A percentile compares a stretch with the other conserved stretches of the same genome.
phyloP scores from a whole-genome alignment of 2,888 invertebrate species.

The Cantharis flavilabris region DNA sequence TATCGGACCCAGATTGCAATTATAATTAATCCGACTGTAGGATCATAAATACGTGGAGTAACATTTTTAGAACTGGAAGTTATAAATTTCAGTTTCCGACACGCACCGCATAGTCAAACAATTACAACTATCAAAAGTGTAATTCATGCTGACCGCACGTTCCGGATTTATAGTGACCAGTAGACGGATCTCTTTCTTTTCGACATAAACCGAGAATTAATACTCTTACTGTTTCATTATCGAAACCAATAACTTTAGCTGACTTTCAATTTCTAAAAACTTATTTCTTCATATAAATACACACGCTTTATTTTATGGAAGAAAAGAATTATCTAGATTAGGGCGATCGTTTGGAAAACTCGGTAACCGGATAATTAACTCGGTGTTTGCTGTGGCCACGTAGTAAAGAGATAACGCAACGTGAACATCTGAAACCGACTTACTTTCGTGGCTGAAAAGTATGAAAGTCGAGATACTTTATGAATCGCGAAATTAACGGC shows the following conservation, averaged over 20 bases:
- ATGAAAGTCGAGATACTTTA: constrained; percentile 32
- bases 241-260: constrained; percentile 25
- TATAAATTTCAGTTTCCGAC: constrained; percentile 41
- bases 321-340: constrained; percentile 39
- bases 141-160: constrained; percentile 50
- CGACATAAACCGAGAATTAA: constrained; percentile 44
- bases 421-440: constrained; percentile 30
- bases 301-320: constrained; percentile 32
- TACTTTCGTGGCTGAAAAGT: constrained; percentile 24
- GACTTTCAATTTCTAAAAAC: constrained; percentile 32
- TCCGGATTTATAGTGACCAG: constrained; percentile 43
- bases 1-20: constrained; percentile 32
- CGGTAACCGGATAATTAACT: constrained; percentile 34
- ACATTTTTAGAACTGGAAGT: constrained; percentile 33
- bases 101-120: constrained; percentile 49
- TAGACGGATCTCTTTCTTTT: constrained; percentile 30
- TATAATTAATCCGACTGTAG: constrained; percentile 29
- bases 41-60: constrained; percentile 8
- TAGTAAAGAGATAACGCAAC: constrained; percentile 26
- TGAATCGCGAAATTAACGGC: constrained; percentile 41
- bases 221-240: constrained; percentile 31
- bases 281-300: constrained; percentile 33
- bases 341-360: constrained; percentile 38
- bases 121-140: constrained; percentile 51
- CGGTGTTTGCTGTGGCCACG: constrained; percentile 26